These are phyloP conservation scores for Nemoura dubitans DNA, from an alignment of 2,888 invertebrate genomes.

Conservation along the genomic window DNA sequence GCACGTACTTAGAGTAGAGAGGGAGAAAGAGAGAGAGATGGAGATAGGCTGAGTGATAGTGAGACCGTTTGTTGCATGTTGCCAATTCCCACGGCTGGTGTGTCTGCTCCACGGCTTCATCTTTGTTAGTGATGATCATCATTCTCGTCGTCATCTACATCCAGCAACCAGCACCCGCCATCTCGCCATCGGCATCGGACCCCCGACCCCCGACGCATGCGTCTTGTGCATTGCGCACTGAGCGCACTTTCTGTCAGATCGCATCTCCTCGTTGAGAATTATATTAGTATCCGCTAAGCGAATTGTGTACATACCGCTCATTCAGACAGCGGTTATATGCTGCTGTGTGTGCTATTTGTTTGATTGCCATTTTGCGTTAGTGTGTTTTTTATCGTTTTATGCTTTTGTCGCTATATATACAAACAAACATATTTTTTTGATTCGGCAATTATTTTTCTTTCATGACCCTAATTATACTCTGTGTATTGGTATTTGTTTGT, in stretches of 20 bases:
- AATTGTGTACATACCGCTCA: no score
- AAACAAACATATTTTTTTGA: neutral
- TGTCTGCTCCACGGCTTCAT: neutral
- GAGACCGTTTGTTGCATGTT: neutral
- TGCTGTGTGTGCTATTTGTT: no score
- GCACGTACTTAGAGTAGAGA: conserved; percentile 8
- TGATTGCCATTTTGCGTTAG: neutral
- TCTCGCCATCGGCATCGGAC: neutral
- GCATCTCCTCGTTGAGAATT: neutral
- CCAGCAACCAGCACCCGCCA: neutral
- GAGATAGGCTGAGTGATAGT: conserved; percentile 8
- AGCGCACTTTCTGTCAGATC: neutral
- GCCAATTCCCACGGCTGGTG: conserved; percentile 34
- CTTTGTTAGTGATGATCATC: neutral
- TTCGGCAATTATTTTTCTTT: neutral
- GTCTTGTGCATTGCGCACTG: neutral
- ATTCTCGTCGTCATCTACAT: conserved; percentile 8
- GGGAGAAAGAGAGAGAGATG: neutral
- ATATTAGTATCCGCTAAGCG: neutral
- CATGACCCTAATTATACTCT: conserved; percentile 17
- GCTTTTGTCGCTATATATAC: neutral
- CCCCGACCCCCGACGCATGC: neutral
- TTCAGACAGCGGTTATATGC: no score
- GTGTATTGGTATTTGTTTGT: neutral
- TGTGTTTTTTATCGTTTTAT: neutral